Conservation (phyloP, 2,113 vertebrate species). For the Engraulis encrasicolus region DNA sequence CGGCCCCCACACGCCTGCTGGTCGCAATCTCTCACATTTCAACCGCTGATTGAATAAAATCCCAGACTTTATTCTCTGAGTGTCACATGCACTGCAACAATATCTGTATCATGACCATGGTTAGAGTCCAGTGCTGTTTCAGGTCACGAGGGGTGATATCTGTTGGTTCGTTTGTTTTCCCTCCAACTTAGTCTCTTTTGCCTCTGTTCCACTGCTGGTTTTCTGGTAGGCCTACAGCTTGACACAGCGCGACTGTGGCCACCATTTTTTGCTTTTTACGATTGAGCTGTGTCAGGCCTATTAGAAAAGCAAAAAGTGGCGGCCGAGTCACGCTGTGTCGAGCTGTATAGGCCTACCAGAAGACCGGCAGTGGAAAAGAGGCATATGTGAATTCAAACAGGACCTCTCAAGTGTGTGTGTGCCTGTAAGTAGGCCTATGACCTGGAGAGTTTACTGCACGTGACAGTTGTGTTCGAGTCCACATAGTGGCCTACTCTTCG, state of each 20-base stretch:
- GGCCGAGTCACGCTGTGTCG: too few relatives aligned
- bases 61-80: constrained; percentile 39
- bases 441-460: neutral
- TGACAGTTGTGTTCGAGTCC: neutral
- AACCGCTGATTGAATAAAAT: constrained; percentile 45
- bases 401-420: neutral
- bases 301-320: too few relatives aligned
- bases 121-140: constrained; percentile 26
- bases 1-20: constrained; percentile 40
- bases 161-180: constrained; percentile 45
- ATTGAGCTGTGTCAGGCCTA: too few relatives aligned
- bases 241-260: too few relatives aligned
- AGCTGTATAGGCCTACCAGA: too few relatives aligned
- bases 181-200: constrained; percentile 44
- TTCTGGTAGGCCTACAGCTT: too few relatives aligned
- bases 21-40: constrained; percentile 48
- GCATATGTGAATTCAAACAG: neutral
- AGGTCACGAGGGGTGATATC: constrained; percentile 30
- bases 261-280: too few relatives aligned
- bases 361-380: too few relatives aligned
- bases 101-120: constrained; percentile 12
- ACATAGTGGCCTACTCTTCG: neutral
- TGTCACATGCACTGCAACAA: constrained; percentile 28
- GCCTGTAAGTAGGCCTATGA: neutral
- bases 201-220: too few relatives aligned